phyloP scores from a whole-genome alignment of 2,888 invertebrate species.

The Eilema griseolum region DNA sequence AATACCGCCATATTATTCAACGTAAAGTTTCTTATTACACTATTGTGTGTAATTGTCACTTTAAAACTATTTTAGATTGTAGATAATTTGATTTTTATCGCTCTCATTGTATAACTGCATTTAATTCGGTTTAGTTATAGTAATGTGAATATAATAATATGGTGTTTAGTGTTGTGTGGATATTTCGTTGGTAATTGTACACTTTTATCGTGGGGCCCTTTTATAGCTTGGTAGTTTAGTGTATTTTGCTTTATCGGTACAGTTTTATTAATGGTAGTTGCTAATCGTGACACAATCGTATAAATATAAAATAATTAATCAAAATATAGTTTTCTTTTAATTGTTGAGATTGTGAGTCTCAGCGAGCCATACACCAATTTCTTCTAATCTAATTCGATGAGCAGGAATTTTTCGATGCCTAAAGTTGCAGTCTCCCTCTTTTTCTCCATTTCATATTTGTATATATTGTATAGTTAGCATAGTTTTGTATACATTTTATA shows the following conservation, averaged over 20 bases:
- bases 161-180: slow-evolving; percentile 18
- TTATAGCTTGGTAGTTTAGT: background rate
- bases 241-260: background rate
- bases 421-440: too few species aligned
- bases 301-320: too few species aligned
- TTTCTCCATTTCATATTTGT: too few species aligned
- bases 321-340: too few species aligned
- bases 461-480: too few species aligned
- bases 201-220: background rate
- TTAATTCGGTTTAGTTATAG: slow-evolving; percentile 19
- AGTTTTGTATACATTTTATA: too few species aligned
- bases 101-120: slow-evolving; percentile 9
- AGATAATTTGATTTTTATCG: slow-evolving; percentile 32
- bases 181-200: slow-evolving; percentile 12
- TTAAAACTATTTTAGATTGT: slow-evolving; percentile 23
- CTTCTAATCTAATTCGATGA: too few species aligned
- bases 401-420: too few species aligned
- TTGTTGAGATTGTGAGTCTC: too few species aligned
- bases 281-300: too few species aligned
- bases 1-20: slow-evolving; percentile 20
- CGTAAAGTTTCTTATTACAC: slow-evolving; percentile 20
- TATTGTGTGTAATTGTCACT: slow-evolving; percentile 29
- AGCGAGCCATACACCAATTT: too few species aligned
- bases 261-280: background rate
- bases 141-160: slow-evolving; percentile 28